phyloP scores from a whole-genome alignment of 2,797 vertebrate genomes.

The Sphenodon punctatus region DNA sequence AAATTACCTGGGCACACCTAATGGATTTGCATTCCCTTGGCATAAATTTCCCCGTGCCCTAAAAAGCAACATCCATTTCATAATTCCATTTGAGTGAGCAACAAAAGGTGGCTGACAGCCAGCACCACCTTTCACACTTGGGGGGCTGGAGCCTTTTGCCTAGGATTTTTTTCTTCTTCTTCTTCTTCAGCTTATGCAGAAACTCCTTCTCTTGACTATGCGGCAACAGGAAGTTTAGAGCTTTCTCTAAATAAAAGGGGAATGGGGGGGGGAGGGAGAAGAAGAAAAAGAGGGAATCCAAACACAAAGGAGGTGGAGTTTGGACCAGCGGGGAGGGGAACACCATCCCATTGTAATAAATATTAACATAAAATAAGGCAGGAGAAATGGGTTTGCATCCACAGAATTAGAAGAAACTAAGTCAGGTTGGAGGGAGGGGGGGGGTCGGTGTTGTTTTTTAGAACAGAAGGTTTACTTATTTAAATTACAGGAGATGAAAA shows the following conservation, averaged over 20 bases:
- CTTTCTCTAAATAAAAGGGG: conserved; percentile 74
- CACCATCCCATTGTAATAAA: conserved; percentile 80
- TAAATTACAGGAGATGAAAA: conserved; percentile 80
- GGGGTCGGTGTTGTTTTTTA: no score
- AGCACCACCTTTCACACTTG: conserved; percentile 84
- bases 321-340: conserved; percentile 76
- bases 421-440: no score
- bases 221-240: conserved; percentile 76
- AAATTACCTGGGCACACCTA: conserved; percentile 95
- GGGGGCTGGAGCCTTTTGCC: conserved; percentile 77
- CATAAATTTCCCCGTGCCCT: conserved; percentile 87
- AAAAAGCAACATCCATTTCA: conserved; percentile 89
- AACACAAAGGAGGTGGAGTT: conserved; percentile 75
- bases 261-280: conserved; percentile 11
- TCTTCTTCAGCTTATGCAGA: conserved; percentile 76
- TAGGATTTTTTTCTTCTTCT: conserved; percentile 71
- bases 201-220: conserved; percentile 67
- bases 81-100: conserved; percentile 86
- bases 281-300: conserved; percentile 69
- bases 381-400: conserved; percentile 82
- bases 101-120: conserved; percentile 78
- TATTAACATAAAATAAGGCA: conserved; percentile 82
- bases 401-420: conserved; percentile 78
- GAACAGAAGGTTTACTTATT: conserved; percentile 83
- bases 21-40: conserved; percentile 90